Percentiles rank a stretch among this genome's conserved stretches.
These are phyloP conservation scores for Arvicanthis niloticus DNA, from an alignment of 2,113 vertebrate species.

Conservation along the genomic window DNA sequence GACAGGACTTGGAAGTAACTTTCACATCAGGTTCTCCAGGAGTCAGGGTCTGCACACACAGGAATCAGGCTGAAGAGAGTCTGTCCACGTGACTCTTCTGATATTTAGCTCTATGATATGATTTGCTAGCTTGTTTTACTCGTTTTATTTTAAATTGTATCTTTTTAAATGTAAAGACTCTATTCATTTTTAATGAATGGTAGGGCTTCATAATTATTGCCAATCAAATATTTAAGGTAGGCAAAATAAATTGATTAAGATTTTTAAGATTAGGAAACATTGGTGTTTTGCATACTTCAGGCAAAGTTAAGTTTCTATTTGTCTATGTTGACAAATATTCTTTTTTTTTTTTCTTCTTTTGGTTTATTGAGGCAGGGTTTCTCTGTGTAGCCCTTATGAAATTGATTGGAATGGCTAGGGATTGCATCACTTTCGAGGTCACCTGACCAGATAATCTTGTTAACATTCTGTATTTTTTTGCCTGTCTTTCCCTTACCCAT, in stretches of 20 bases:
- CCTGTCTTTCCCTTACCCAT: neutral
- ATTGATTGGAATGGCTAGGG: neutral
- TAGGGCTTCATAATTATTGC: neutral
- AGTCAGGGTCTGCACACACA: neutral
- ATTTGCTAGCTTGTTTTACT: neutral
- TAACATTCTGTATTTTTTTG: neutral
- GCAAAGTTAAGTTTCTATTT: neutral
- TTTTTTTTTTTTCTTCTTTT: neutral
- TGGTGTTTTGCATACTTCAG: no score
- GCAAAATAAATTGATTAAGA: slow-evolving; percentile 6
- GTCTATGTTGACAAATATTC: neutral
- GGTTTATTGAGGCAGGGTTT: neutral
- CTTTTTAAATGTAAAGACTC: neutral
- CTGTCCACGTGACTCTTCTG: slow-evolving; percentile 27
- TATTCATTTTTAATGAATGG: slow-evolving; percentile 49
- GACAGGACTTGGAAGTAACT: neutral
- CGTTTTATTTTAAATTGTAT: slow-evolving; percentile 40
- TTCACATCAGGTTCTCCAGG: neutral
- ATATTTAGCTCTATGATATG: slow-evolving; percentile 30
- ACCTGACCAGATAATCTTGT: neutral
- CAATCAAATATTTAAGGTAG: slow-evolving; percentile 10
- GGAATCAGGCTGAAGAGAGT: slow-evolving; percentile 40
- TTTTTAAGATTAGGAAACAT: no score
- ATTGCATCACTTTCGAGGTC: neutral
- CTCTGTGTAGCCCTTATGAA: neutral